Percentiles rank a stretch among this genome's conserved stretches.
These are phyloP conservation scores for Zalophus californianus DNA, from an alignment of 2,797 vertebrate genomes.

Conservation along the genomic window DNA sequence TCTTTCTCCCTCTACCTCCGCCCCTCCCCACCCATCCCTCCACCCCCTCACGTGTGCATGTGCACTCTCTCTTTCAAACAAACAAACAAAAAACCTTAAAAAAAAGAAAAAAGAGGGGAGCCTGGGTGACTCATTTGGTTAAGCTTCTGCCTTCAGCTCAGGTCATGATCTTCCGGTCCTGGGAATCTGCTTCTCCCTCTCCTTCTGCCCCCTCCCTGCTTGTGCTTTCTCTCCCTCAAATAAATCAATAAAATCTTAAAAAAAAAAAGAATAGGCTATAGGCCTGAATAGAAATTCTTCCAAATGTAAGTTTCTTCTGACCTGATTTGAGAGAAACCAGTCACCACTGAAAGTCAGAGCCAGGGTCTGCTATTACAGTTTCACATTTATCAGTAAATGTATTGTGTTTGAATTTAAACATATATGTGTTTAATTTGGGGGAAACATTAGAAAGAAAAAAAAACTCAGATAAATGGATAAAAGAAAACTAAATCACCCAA, in stretches of 20 bases:
- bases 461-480: not conserved
- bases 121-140: too few relatives aligned
- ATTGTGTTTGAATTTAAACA: slow-evolving; percentile 6
- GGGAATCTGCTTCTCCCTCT: too few relatives aligned
- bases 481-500: slow-evolving; percentile 16
- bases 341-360: not conserved
- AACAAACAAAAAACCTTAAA: not conserved
- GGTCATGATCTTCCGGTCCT: too few relatives aligned
- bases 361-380: not conserved
- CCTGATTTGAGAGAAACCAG: not conserved
- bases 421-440: not conserved
- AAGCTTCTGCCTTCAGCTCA: too few relatives aligned
- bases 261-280: not conserved
- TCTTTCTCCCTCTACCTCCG: not conserved
- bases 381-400: not conserved
- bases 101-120: not conserved
- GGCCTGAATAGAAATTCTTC: not conserved
- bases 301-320: not conserved
- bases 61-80: not conserved
- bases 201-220: too few relatives aligned
- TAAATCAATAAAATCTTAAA: not conserved
- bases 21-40: too few relatives aligned
- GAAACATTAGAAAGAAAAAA: not conserved
- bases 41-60: not conserved
- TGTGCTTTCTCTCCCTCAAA: too few relatives aligned